Evolutionary conservation across 2,113 vertebrate species (phyloP).

Genomic region (Hippoglossus stenolepis): DNA sequence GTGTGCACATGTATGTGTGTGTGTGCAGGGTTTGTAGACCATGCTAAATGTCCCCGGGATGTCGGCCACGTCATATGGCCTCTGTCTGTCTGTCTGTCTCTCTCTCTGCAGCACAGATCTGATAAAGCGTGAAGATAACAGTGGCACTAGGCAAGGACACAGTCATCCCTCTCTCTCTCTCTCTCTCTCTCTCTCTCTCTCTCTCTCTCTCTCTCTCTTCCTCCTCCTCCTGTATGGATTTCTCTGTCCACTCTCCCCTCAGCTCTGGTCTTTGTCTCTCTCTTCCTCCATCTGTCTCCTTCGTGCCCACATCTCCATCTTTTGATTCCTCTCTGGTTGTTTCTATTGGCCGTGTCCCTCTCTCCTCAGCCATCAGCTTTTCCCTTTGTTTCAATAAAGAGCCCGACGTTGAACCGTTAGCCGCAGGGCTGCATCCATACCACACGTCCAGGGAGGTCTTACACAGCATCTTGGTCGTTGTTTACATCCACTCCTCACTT

Average conservation of each 20-base stretch:
- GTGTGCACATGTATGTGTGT: constrained; percentile 33
- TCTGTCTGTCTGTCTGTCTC: constrained; percentile 36
- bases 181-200: constrained; percentile 30
- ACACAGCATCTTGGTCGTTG: background rate
- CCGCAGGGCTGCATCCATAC: background rate
- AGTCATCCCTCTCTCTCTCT: constrained; percentile 38
- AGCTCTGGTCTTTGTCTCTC: constrained; percentile 20
- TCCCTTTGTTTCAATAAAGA: background rate
- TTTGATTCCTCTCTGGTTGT: constrained; percentile 11
- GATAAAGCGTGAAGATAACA: constrained; percentile 70
- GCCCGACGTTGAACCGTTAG: background rate
- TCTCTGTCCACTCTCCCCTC: constrained; percentile 22
- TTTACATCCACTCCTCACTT: background rate
- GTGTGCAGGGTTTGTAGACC: constrained; percentile 62
- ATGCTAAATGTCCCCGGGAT: constrained; percentile 61
- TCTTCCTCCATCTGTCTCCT: constrained; percentile 26
- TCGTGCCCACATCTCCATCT: constrained; percentile 15
- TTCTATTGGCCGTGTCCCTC: constrained; percentile 4
- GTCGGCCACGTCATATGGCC: constrained; percentile 58
- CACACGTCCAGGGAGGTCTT: background rate
- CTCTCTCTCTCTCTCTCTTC: constrained; percentile 14
- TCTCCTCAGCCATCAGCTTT: background rate
- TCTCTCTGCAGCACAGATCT: constrained; percentile 50
- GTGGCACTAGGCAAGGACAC: constrained; percentile 64
- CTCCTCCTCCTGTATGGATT: constrained; percentile 48